These are phyloP conservation scores for Pelobates cultripes DNA, from an alignment of 2,797 vertebrate species.

Conservation along the genomic window DNA sequence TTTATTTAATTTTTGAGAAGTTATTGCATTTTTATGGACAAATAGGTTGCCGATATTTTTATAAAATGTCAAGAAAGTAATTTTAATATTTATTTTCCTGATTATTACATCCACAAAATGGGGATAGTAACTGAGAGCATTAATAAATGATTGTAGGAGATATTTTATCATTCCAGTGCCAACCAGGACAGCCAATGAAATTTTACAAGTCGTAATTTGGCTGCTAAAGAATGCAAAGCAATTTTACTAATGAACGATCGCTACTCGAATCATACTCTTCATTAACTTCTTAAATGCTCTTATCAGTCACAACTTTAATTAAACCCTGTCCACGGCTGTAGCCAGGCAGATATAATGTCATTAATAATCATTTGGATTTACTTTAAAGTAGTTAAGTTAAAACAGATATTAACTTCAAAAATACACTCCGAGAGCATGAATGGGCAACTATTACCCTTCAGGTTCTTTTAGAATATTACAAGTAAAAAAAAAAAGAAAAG, in stretches of 20 bases:
- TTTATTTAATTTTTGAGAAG: too few species aligned
- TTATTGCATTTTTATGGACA: too few species aligned
- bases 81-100: too few species aligned
- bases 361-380: constrained; percentile 7
- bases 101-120: too few species aligned
- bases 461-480: too few species aligned
- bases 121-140: too few species aligned
- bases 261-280: neutral
- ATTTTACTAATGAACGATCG: constrained; percentile 4
- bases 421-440: too few species aligned
- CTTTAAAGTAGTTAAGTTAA: neutral
- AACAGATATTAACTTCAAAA: neutral
- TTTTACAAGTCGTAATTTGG: neutral
- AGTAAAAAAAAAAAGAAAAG: too few species aligned
- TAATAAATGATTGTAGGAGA: too few species aligned
- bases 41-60: too few species aligned
- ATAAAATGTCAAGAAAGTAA: too few species aligned
- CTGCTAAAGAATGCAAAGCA: neutral
- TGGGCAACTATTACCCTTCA: too few species aligned
- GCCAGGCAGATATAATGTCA: neutral
- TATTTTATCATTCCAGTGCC: neutral
- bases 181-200: neutral
- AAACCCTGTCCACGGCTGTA: neutral
- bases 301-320: constrained; percentile 16
- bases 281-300: constrained; percentile 18